Base-by-base conservation (phyloP, 2,797 vertebrate species). In the Rhinatrema bivittatum region DNA sequence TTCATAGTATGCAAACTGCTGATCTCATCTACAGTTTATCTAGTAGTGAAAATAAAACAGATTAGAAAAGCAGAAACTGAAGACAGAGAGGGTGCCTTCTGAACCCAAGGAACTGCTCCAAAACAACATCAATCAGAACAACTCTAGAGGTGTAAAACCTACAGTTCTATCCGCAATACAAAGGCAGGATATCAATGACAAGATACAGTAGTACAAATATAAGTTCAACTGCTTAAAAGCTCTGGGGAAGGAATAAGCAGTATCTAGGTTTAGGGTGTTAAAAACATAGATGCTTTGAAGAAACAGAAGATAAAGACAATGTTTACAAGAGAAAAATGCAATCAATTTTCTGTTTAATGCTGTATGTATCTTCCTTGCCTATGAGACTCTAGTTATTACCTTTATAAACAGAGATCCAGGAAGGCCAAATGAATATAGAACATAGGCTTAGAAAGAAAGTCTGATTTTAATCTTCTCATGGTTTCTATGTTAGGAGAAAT, bases 91-190 rank as follows among this genome's bases (percentile, higher is more conserved):
- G 15, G 7, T 4, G 2, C 12, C 12, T 29, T 43, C 42, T 10
- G 7, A 30, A 16, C 27, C 50, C 42, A 26, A 52, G 64, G 16
- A 40, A 15, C 16, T 13, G 28, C 6, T 35, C 23, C 9, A 32
- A 70, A 63, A 21, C 54, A 45, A 6, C 19, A 42, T 20, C 50
- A 53, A 41, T 7, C 36, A 60, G 38, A 4, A 20, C 5, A 60
- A 23, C 9, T 1, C 5, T 4, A 48, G n/a, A 32, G n/a, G n/a
- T n/a, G n/a, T n/a, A n/a, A n/a, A n/a, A n/a, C n/a, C n/a, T n/a
- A n/a, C n/a, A n/a, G 7, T 25, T 42, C 15, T 5, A 50, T n/a
- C 14, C 12, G 14, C 16, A 27, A 2, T 46, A 7, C 20, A 4
- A 0, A 30, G 25, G 5, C 31, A 56, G 38, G 56, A 43, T 9